These are phyloP conservation scores for Helicoverpa assulta DNA, from an alignment of 2,888 invertebrate species.

Conservation along the genomic window DNA sequence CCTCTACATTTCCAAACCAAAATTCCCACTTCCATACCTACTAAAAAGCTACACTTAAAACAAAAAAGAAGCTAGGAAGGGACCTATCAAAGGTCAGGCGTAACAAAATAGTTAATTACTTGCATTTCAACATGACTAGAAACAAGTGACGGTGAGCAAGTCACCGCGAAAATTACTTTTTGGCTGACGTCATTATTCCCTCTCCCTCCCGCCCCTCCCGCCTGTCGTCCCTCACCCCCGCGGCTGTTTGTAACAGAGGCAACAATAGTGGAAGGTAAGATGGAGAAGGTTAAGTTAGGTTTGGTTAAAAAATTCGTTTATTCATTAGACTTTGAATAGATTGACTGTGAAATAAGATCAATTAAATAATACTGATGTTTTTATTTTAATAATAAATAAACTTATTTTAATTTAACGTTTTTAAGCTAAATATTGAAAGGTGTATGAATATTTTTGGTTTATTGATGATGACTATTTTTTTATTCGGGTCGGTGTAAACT, in stretches of 20 bases:
- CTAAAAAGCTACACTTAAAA: background rate
- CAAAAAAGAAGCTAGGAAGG: conserved; percentile 19
- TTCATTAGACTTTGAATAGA: too few species aligned
- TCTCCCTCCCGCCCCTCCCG: conserved; percentile 45
- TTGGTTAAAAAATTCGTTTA: background rate
- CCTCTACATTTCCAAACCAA: too few species aligned
- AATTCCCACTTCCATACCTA: background rate
- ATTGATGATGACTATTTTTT: too few species aligned
- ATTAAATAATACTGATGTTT: too few species aligned
- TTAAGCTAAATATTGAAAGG: too few species aligned
- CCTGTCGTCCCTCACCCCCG: conserved; percentile 4
- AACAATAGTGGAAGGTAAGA: background rate
- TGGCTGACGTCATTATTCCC: conserved; percentile 79
- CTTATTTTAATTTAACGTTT: too few species aligned
- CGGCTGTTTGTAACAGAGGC: conserved; percentile 45
- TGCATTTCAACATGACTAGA: conserved; percentile 64
- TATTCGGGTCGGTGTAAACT: too few species aligned
- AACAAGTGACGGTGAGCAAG: conserved; percentile 70
- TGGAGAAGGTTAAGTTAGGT: conserved; percentile 42
- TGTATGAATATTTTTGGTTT: too few species aligned
- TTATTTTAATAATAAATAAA: too few species aligned
- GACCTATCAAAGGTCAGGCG: conserved; percentile 55
- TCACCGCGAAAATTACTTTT: conserved; percentile 82
- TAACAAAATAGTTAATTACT: conserved; percentile 74
- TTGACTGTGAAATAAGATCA: too few species aligned